Evolutionary conservation across 2,888 invertebrate species (phyloP).

Genomic region (Brenthis daphne): DNA sequence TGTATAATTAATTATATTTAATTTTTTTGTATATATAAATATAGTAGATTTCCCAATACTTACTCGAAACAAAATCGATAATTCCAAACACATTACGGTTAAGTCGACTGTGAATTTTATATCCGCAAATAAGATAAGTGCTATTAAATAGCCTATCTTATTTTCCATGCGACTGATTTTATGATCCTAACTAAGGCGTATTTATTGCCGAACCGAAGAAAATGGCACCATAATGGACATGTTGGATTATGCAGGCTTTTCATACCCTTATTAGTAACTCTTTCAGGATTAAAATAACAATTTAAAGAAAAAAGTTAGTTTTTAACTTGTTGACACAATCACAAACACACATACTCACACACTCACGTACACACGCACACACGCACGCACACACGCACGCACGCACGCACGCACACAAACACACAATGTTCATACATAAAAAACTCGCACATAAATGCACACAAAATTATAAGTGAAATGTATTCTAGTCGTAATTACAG

Average conservation of each 20-base stretch:
- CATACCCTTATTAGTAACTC: neutral
- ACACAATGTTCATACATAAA: no score
- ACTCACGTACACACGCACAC: no score
- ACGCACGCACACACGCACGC: no score
- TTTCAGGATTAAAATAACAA: neutral
- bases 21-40: no score
- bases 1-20: neutral
- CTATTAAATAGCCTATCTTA: conserved; percentile 27
- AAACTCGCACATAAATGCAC: no score
- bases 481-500: no score
- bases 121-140: conserved; percentile 19
- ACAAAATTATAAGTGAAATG: no score
- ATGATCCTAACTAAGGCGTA: conserved; percentile 21
- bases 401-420: no score
- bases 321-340: no score
- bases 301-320: no score
- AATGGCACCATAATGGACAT: conserved; percentile 12
- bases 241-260: neutral
- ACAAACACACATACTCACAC: no score
- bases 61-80: conserved; percentile 1
- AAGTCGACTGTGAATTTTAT: conserved; percentile 11
- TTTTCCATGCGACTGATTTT: conserved; percentile 24
- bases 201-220: conserved; percentile 14
- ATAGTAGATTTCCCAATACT: neutral
- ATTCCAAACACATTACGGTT: conserved; percentile 12